A percentile compares a stretch with the other conserved stretches of the same genome.
These are phyloP conservation scores for Ageneiosus marmoratus DNA, from an alignment of 2,113 vertebrate species.

Conservation along the genomic window DNA sequence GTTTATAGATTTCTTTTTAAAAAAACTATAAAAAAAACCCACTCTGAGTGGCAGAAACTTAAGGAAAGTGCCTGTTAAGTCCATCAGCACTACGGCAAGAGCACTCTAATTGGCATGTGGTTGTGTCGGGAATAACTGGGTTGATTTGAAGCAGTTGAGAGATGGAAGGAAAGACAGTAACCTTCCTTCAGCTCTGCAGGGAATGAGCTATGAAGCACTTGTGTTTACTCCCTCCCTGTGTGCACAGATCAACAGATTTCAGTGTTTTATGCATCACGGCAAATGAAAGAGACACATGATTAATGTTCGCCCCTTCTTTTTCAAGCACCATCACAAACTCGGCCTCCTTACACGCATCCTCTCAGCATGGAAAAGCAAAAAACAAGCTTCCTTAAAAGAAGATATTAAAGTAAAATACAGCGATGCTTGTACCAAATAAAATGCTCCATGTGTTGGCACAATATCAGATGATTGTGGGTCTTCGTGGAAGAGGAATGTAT, in stretches of 20 bases:
- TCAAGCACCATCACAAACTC: conserved; percentile 73
- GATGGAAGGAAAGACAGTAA: conserved; percentile 79
- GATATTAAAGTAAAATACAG: conserved; percentile 37
- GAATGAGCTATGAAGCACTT: conserved; percentile 86
- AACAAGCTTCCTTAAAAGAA: conserved; percentile 43
- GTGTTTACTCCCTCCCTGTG: conserved; percentile 83
- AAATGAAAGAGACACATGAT: conserved; percentile 83
- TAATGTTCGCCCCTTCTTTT: conserved; percentile 76
- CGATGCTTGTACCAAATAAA: conserved; percentile 29
- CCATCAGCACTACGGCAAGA: conserved; percentile 68
- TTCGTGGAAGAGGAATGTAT: conserved; percentile 13
- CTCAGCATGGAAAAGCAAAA: conserved; percentile 15
- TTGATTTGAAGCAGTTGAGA: conserved; percentile 88
- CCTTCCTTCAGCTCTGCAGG: conserved; percentile 78
- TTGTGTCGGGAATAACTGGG: conserved; percentile 86
- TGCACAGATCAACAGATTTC: conserved; percentile 85
- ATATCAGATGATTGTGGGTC: conserved; percentile 43
- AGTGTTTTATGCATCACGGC: conserved; percentile 78
- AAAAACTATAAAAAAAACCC: conserved; percentile 58
- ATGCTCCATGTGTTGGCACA: conserved; percentile 39
- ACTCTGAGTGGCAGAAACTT: conserved; percentile 61
- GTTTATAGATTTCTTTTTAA: conserved; percentile 59
- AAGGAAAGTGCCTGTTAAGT: conserved; percentile 66
- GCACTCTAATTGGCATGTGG: conserved; percentile 83
- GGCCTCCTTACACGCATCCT: conserved; percentile 30